Conservation (phyloP, 2,888 invertebrate genomes). For the Ornithoptera priamus region DNA sequence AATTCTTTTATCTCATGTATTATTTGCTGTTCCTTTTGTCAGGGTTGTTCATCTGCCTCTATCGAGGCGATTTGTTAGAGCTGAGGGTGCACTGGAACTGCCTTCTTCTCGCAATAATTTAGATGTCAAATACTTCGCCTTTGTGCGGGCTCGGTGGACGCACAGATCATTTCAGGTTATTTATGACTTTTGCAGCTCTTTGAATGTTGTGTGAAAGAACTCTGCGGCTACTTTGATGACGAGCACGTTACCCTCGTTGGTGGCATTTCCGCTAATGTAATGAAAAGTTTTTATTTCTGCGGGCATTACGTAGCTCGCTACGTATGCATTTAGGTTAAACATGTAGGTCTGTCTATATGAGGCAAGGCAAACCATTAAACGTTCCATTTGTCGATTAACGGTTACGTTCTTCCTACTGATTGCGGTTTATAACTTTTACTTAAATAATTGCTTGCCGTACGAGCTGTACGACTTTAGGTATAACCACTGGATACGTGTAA, state of each 20-base stretch:
- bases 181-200: constrained; percentile 73
- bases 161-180: constrained; percentile 74
- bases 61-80: constrained; percentile 63
- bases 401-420: constrained; percentile 31
- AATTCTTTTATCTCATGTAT: constrained; percentile 80
- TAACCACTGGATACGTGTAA: constrained; percentile 24
- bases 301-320: constrained; percentile 31
- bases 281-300: constrained; percentile 41
- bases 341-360: constrained; percentile 30
- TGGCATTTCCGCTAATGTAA: constrained; percentile 73
- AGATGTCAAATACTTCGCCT: constrained; percentile 77
- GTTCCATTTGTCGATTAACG: constrained; percentile 29
- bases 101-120: constrained; percentile 74
- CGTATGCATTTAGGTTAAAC: constrained; percentile 29
- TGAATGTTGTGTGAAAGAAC: constrained; percentile 67
- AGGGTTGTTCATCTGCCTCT: constrained; percentile 68
- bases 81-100: constrained; percentile 66
- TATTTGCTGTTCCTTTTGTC: constrained; percentile 75
- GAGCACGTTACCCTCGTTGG: constrained; percentile 57
- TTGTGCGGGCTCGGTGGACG: constrained; percentile 60
- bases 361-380: constrained; percentile 28
- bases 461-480: constrained; percentile 23
- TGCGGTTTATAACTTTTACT: constrained; percentile 30
- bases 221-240: constrained; percentile 67
- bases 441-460: constrained; percentile 27